Evolutionary conservation across 2,888 invertebrate genomes (phyloP).

Genomic region (Gasteruption jaculator): DNA sequence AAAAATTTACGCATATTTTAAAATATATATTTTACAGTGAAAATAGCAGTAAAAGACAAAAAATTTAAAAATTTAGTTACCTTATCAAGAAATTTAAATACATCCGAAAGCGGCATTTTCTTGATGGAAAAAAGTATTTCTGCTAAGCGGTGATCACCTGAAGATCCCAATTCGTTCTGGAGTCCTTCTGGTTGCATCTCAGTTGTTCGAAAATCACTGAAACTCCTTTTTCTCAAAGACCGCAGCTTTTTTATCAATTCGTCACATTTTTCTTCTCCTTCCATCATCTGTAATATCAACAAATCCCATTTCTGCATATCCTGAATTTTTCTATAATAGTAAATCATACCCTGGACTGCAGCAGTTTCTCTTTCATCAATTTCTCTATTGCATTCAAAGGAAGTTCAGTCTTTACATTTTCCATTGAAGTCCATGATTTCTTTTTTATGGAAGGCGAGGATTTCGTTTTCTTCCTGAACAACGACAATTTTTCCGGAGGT

Average conservation of each 20-base stretch:
- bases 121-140: slow-evolving; percentile 67
- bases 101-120: slow-evolving; percentile 67
- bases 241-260: slow-evolving; percentile 70
- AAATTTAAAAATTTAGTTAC: slow-evolving; percentile 24
- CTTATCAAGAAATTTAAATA: slow-evolving; percentile 66
- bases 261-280: slow-evolving; percentile 65
- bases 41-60: too few relatives aligned
- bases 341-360: too few relatives aligned
- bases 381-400: too few relatives aligned
- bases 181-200: slow-evolving; percentile 23
- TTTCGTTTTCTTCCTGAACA: slow-evolving; percentile 30
- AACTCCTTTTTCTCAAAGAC: too few relatives aligned
- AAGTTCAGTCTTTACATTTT: too few relatives aligned
- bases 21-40: too few relatives aligned
- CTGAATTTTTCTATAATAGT: not conserved
- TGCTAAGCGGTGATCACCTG: slow-evolving; percentile 58
- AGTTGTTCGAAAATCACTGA: too few relatives aligned
- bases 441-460: too few relatives aligned
- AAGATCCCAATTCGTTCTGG: slow-evolving; percentile 17
- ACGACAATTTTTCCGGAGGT: slow-evolving; percentile 16
- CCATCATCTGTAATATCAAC: slow-evolving; percentile 67
- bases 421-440: too few relatives aligned
- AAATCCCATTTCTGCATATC: too few relatives aligned
- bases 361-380: too few relatives aligned
- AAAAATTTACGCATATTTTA: too few relatives aligned